These are phyloP conservation scores for Masnerella sp. DNA, from an alignment of 2,888 invertebrate species.

Conservation along the genomic window DNA sequence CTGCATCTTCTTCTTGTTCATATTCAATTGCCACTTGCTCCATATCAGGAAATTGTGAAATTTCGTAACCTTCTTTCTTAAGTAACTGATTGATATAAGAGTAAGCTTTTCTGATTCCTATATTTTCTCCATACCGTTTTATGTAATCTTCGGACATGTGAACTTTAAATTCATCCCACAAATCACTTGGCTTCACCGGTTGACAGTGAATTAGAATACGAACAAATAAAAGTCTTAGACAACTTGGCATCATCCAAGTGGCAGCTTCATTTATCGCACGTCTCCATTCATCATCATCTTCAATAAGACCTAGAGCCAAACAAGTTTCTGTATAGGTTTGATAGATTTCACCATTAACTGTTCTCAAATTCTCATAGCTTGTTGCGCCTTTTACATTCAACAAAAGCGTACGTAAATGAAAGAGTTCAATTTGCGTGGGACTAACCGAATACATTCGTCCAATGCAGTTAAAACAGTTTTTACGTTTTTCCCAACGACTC, in stretches of 20 bases:
- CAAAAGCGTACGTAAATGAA: too few relatives aligned
- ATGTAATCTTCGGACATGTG: constrained; percentile 7
- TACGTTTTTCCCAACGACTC: constrained; percentile 6
- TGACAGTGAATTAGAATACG: too few relatives aligned
- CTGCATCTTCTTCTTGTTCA: constrained; percentile 4
- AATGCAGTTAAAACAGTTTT: too few relatives aligned
- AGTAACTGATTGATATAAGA: not conserved
- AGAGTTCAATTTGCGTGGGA: too few relatives aligned
- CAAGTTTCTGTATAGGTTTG: constrained; percentile 6
- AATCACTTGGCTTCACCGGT: constrained; percentile 2
- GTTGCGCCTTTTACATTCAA: constrained; percentile 1
- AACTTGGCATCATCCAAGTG: constrained; percentile 11
- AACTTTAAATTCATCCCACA: constrained; percentile 15
- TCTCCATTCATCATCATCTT: too few relatives aligned
- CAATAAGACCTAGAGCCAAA: too few relatives aligned
- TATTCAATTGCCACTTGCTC: not conserved
- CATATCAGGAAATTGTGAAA: constrained; percentile 10
- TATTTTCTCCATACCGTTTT: not conserved
- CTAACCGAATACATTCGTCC: too few relatives aligned
- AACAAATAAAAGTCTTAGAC: not conserved
- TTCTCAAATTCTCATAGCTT: not conserved
- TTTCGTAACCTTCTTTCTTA: constrained; percentile 1
- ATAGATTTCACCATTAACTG: not conserved
- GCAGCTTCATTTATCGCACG: constrained; percentile 5
- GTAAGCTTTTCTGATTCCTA: constrained; percentile 2